Evolutionary conservation across 1,140 invertebrate genomes (phyloP), one percentile per base, ranked within the genome.

Genomic region (Anoplolepis gracilipes): DNA sequence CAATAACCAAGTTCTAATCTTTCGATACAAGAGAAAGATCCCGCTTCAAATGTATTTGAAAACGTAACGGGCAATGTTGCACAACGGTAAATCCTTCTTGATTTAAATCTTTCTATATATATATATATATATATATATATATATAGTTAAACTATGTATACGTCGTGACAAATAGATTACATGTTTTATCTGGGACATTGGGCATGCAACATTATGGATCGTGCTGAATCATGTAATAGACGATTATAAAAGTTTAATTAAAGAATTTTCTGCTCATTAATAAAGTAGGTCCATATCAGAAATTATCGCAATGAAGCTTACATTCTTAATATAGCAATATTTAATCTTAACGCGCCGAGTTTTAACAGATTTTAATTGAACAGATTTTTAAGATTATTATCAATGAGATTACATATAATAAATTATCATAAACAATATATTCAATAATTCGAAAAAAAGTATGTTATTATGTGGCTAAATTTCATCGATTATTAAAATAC

Each of bases 141-240:
- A 42, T 85, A 84, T 76, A 84, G 87, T 69, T 89, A 85, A 86
- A 86, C 88, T 89, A 88, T 88, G 76, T 79, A 59, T 77, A 86
- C 70, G 87, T 88, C 77, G 78, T 87, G 85, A 88, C 78, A 84
- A 89, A 89, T 89, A 88, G 84, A 88, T 89, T 89, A 88, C 85
- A 86, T 84, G 85, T 62, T 53, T 70, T 30, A 46, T 33, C 33
- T 81, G 33, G 64, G 13, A 65, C 39, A 33, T 25, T n/a, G 19
- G 19, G n/a, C 64, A 57, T 30, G 77, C 36, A 55, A 59, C 55
- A 33, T 61, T 46, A 73, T 13, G n/a, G 10, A 61, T 73, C 25
- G 70, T 28, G 55, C 53, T 72, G 67, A 82, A n/a, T 82, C 67
- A 39, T 16, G 49, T n/a, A 72, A 61, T 46, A 13, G 22, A 82